Conservation (phyloP, 2,113 vertebrate genomes). For the Syngnathus scovelli region DNA sequence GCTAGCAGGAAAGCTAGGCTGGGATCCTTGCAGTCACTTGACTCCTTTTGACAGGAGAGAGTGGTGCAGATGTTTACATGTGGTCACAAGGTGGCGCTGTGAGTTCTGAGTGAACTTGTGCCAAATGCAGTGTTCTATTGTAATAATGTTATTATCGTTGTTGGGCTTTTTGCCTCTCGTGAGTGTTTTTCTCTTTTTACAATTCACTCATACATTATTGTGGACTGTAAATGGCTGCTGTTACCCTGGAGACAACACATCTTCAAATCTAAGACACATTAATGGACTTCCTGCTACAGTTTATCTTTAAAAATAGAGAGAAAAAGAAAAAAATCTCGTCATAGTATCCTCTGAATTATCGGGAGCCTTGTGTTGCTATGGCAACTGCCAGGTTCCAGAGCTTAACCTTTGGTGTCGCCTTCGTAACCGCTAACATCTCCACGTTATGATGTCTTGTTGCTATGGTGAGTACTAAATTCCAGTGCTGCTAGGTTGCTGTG, state of each 20-base stretch:
- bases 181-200: conserved; percentile 10
- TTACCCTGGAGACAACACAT: conserved; percentile 20
- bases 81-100: conserved; percentile 7
- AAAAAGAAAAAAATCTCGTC: conserved; percentile 1
- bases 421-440: not conserved
- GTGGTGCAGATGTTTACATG: conserved; percentile 3
- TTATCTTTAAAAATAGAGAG: not conserved
- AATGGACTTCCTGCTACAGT: not conserved
- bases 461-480: not conserved
- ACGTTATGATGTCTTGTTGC: not conserved
- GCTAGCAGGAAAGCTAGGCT: not conserved
- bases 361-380: conserved; percentile 1
- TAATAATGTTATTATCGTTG: not conserved
- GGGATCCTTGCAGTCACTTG: not conserved
- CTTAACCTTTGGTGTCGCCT: not conserved
- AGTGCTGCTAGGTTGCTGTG: conserved; percentile 7
- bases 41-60: not conserved
- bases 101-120: conserved; percentile 9
- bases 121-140: conserved; percentile 13
- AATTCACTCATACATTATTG: not conserved
- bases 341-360: not conserved
- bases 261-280: not conserved
- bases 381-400: not conserved
- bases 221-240: conserved; percentile 16
- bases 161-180: conserved; percentile 2